phyloP scores from a whole-genome alignment of 2,113 vertebrate species.

The Ibidorhyncha struthersii region DNA sequence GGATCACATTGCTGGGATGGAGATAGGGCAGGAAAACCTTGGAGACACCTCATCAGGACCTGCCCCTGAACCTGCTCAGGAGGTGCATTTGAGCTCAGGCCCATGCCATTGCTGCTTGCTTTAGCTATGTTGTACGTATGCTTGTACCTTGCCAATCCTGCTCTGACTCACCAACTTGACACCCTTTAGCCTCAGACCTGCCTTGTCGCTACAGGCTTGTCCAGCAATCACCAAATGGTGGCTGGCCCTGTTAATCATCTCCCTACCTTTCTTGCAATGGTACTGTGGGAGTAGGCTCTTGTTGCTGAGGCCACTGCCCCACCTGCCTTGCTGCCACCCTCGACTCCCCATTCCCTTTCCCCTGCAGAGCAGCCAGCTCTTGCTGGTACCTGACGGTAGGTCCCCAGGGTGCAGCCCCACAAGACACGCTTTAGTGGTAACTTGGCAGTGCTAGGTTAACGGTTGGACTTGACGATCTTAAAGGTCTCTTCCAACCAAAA shows the following conservation, averaged over 20 bases:
- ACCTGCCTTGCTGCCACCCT: background rate
- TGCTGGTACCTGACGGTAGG: background rate
- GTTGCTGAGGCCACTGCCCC: background rate
- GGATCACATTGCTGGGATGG: background rate
- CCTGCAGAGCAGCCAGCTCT: background rate
- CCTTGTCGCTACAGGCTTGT: background rate
- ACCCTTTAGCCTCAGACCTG: background rate
- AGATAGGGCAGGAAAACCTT: background rate
- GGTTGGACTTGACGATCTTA: too few species aligned
- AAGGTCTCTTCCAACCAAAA: too few species aligned
- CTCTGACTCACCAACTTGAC: background rate
- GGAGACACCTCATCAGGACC: background rate
- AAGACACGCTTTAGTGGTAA: background rate
- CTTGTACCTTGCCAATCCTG: background rate
- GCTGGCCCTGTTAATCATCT: background rate
- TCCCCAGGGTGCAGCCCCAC: background rate
- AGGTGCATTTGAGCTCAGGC: background rate
- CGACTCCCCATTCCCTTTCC: background rate
- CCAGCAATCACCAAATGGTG: background rate
- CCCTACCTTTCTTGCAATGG: background rate
- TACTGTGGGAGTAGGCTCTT: background rate
- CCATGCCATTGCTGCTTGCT: background rate
- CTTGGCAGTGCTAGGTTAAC: too few species aligned
- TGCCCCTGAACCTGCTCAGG: background rate
- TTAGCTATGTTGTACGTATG: too few species aligned